Percentiles rank a stretch among this genome's conserved stretches.
These are phyloP conservation scores for Mirza zaza DNA, from an alignment of 2,113 vertebrate species.

Conservation along the genomic window DNA sequence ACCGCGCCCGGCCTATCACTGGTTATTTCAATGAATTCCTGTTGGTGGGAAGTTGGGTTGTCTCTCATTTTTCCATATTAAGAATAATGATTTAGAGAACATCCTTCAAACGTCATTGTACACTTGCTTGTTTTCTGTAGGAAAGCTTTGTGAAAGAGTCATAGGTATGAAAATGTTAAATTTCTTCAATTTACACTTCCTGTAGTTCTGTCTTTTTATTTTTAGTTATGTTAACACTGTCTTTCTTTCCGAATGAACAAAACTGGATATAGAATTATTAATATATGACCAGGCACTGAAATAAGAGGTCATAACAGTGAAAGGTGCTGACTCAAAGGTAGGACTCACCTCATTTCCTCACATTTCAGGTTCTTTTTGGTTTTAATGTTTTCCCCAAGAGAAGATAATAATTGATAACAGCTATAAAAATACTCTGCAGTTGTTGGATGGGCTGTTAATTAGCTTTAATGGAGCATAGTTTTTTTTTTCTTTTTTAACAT, in stretches of 20 bases:
- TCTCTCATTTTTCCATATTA: not conserved
- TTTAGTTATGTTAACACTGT: not conserved
- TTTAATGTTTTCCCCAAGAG: conserved; percentile 61
- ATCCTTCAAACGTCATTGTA: not conserved
- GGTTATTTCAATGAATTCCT: not conserved
- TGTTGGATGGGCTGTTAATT: conserved; percentile 69
- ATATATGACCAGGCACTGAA: not conserved
- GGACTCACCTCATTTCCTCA: conserved; percentile 44
- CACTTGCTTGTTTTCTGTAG: not conserved
- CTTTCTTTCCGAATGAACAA: not conserved
- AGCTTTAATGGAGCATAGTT: conserved; percentile 56
- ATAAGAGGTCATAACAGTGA: not conserved
- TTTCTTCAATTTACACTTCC: conserved; percentile 5
- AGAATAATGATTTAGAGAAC: conserved; percentile 1
- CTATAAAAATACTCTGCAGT: conserved; percentile 64
- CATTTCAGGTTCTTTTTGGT: conserved; percentile 32
- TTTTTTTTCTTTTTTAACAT: not conserved
- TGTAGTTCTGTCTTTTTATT: not conserved
- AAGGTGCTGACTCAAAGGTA: not conserved
- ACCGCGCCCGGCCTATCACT: no score
- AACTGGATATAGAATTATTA: not conserved
- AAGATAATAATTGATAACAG: conserved; percentile 66
- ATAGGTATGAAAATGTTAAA: not conserved
- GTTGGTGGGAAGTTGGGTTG: not conserved
- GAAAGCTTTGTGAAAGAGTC: not conserved